Conservation (phyloP, 1,140 invertebrate species). For the Steinernema feltiae region DNA sequence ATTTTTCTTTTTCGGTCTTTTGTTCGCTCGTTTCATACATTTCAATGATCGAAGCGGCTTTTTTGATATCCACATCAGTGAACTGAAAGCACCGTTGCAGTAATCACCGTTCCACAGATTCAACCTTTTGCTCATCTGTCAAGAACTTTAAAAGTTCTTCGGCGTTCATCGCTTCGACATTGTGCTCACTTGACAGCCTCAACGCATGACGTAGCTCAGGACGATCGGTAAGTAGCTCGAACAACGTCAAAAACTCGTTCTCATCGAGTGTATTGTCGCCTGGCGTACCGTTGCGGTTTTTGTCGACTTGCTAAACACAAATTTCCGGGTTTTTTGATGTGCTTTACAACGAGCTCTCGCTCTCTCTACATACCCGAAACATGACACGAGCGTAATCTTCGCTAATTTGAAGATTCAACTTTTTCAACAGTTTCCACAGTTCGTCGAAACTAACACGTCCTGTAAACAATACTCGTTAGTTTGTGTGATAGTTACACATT, state of each 20-base stretch:
- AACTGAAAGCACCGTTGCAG: conserved; percentile 41
- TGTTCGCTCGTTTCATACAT: conserved; percentile 45
- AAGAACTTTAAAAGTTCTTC: conserved; percentile 42
- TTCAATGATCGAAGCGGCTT: conserved; percentile 49
- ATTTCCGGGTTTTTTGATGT: no score
- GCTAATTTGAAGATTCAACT: conserved; percentile 53
- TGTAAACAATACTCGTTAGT: conserved; percentile 15
- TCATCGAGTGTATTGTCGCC: conserved; percentile 40
- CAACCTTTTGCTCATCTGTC: conserved; percentile 49
- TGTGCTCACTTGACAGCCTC: conserved; percentile 37
- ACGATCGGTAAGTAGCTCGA: conserved; percentile 49
- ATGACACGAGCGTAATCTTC: conserved; percentile 46
- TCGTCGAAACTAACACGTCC: conserved; percentile 50
- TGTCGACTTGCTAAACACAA: conserved; percentile 31
- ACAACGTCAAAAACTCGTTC: conserved; percentile 50
- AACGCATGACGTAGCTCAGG: conserved; percentile 42
- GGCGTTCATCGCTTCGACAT: conserved; percentile 44
- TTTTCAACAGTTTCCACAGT: conserved; percentile 53
- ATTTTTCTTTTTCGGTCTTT: conserved; percentile 35
- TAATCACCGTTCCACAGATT: neutral
- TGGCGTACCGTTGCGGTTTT: conserved; percentile 15
- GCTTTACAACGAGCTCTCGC: no score
- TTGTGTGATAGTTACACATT: neutral
- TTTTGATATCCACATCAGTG: conserved; percentile 45
- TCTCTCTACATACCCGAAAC: conserved; percentile 47